phyloP scores from a whole-genome alignment of 2,113 vertebrate species.

The Cyprinodon variegatus region DNA sequence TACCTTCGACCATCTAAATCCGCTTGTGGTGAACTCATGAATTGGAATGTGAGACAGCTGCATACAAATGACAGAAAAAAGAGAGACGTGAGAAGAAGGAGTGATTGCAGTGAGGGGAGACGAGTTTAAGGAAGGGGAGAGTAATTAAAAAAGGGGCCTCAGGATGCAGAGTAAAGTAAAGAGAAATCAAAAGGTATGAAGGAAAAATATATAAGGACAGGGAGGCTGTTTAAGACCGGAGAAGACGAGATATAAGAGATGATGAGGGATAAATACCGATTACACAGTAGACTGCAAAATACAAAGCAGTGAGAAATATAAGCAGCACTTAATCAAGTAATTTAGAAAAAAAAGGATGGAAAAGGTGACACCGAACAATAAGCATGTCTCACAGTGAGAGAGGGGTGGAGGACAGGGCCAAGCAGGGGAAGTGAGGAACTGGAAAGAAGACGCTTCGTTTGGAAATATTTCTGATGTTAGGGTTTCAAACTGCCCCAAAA shows the following conservation, averaged over 20 bases:
- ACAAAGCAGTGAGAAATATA: slow-evolving; percentile 21
- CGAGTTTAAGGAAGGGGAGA: not conserved
- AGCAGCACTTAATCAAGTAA: slow-evolving; percentile 9
- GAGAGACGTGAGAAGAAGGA: slow-evolving; percentile 28
- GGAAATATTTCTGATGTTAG: not conserved
- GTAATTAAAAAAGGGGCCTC: not conserved
- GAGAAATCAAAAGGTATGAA: not conserved
- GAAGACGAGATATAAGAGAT: not conserved
- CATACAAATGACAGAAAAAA: slow-evolving; percentile 47
- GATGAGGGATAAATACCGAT: slow-evolving; percentile 22
- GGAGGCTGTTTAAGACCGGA: not conserved
- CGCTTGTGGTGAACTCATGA: slow-evolving; percentile 69
- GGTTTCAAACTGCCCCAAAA: not conserved
- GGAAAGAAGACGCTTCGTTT: not conserved
- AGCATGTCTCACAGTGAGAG: not conserved
- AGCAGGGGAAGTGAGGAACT: not conserved
- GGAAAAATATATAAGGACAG: not conserved
- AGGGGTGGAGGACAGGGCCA: not conserved
- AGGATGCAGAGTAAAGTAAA: not conserved
- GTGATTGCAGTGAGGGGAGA: slow-evolving; percentile 5
- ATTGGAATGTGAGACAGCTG: slow-evolving; percentile 72
- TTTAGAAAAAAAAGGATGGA: not conserved
- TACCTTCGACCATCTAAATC: slow-evolving; percentile 80
- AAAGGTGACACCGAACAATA: not conserved
- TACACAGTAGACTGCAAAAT: slow-evolving; percentile 15